phyloP scores from a whole-genome alignment of 2,797 vertebrate species.

The Amazona ochrocephala region DNA sequence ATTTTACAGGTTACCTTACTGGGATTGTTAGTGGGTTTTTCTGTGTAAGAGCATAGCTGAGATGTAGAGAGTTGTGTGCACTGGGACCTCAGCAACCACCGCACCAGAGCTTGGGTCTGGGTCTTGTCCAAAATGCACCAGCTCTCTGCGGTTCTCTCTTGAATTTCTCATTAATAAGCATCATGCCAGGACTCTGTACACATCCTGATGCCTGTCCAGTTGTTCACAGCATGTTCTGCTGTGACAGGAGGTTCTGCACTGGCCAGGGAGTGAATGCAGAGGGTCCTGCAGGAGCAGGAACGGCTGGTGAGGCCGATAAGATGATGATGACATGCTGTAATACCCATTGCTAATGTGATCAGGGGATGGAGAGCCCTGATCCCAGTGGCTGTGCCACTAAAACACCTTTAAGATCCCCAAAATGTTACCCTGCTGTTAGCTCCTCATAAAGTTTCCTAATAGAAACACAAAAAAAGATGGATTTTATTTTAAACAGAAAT shows the following conservation, averaged over 20 bases:
- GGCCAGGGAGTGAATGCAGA: background rate
- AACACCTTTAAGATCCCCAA: background rate
- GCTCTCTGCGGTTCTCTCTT: accelerated
- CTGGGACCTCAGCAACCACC: background rate
- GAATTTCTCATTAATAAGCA: background rate
- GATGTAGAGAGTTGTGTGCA: accelerated
- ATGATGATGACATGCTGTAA: background rate
- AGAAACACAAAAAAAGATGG: background rate
- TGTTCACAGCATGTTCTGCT: accelerated
- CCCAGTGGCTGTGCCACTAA: accelerated
- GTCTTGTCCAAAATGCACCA: background rate
- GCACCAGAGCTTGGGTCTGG: background rate
- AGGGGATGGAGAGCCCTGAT: background rate
- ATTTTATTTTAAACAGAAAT: background rate
- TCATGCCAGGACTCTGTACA: background rate
- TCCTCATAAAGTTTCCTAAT: accelerated
- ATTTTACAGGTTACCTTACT: background rate
- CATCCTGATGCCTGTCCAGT: background rate
- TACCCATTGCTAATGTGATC: background rate
- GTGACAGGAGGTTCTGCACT: accelerated
- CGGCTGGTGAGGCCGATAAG: background rate
- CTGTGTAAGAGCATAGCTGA: accelerated
- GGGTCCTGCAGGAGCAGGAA: background rate
- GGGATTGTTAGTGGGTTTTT: background rate
- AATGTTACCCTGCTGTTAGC: background rate